Percentiles rank a stretch among this genome's conserved stretches.
phyloP scores from a whole-genome alignment of 1,140 invertebrate species.

The Euura saliciscinereae region DNA sequence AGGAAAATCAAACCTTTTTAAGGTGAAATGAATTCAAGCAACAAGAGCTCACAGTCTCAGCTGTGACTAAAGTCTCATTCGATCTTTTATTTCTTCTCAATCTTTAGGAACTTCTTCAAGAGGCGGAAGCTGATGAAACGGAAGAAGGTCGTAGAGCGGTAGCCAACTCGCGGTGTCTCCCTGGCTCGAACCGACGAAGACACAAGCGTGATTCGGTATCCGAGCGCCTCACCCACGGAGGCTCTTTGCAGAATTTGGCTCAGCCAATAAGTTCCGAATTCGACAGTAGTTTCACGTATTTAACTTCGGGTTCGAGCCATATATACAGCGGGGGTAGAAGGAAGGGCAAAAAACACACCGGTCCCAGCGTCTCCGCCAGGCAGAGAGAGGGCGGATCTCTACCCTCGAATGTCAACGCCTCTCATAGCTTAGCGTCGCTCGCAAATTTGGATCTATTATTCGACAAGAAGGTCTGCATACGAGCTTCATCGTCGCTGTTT shows the following conservation, averaged over 20 bases:
- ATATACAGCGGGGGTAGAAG: constrained; percentile 47
- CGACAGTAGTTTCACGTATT: constrained; percentile 51
- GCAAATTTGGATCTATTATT: constrained; percentile 54
- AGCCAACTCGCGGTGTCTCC: constrained; percentile 48
- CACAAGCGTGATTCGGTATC: constrained; percentile 60
- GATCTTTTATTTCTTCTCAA: constrained; percentile 18
- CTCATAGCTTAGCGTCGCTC: constrained; percentile 52
- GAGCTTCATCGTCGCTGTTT: too few relatives aligned
- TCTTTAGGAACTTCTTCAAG: constrained; percentile 63
- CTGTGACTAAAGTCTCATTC: not conserved
- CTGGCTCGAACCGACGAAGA: constrained; percentile 51
- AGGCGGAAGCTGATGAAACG: constrained; percentile 66
- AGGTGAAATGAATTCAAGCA: constrained; percentile 58
- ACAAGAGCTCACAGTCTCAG: not conserved
- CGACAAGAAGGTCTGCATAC: constrained; percentile 48
- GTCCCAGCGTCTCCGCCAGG: constrained; percentile 63
- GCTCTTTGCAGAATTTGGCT: constrained; percentile 65
- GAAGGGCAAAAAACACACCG: constrained; percentile 51
- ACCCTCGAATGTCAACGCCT: constrained; percentile 66
- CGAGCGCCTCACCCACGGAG: constrained; percentile 63
- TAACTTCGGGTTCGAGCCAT: constrained; percentile 49
- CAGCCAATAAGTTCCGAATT: constrained; percentile 54
- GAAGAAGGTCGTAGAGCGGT: constrained; percentile 52
- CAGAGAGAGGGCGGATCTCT: constrained; percentile 71
- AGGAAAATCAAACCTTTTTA: constrained; percentile 77